Evolutionary conservation across 2,888 invertebrate species (phyloP).

Genomic region (Philaethria dido): DNA sequence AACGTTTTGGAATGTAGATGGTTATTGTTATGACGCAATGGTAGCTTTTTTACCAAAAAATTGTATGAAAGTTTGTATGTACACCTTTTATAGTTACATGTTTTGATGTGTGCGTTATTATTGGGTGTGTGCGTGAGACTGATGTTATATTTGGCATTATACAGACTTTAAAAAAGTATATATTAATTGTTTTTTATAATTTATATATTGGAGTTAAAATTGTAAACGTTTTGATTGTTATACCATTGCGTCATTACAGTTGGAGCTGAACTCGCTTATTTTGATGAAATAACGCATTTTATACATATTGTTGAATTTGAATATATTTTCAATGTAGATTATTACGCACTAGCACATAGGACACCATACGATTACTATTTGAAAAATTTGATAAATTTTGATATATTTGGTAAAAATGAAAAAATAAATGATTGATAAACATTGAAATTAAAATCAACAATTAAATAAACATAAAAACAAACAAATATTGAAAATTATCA

Average conservation of each 20-base stretch:
- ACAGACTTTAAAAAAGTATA: constrained; percentile 12
- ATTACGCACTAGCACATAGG: constrained; percentile 38
- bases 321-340: constrained; percentile 36
- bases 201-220: constrained; percentile 11
- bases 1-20: constrained; percentile 26
- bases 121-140: constrained; percentile 11
- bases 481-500: constrained; percentile 2
- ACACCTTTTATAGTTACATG: constrained; percentile 18
- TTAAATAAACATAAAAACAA: constrained; percentile 2
- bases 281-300: constrained; percentile 21
- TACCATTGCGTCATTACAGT: constrained; percentile 38
- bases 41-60: constrained; percentile 19
- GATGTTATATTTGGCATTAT: constrained; percentile 19
- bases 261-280: constrained; percentile 23
- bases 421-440: constrained; percentile 1
- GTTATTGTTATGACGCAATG: constrained; percentile 37
- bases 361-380: constrained; percentile 34
- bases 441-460: constrained; percentile 7
- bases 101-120: constrained; percentile 6
- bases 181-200: constrained; percentile 11
- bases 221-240: constrained; percentile 27
- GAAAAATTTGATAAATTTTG: constrained; percentile 13
- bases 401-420: constrained; percentile 8
- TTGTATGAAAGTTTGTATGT: constrained; percentile 12
- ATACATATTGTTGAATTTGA: constrained; percentile 39